These are phyloP conservation scores for Proteles cristata DNA, from an alignment of 2,113 vertebrate genomes.

Conservation along the genomic window DNA sequence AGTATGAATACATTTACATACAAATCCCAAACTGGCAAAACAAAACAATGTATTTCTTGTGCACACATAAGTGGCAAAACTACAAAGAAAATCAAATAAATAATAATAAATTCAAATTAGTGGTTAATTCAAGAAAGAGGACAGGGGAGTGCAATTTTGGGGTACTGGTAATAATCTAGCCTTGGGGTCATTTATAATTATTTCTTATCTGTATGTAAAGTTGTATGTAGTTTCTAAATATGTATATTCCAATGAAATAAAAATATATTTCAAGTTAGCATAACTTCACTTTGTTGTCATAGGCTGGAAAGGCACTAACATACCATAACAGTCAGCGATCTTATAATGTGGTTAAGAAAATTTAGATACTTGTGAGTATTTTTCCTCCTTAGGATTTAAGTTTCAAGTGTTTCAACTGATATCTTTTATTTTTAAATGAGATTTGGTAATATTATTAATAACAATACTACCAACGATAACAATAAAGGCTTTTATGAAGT, in stretches of 20 bases:
- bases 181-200: not conserved
- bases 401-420: not conserved
- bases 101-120: not conserved
- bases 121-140: not conserved
- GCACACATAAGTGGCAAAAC: not conserved
- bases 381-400: not conserved
- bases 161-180: not conserved
- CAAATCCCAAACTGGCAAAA: not conserved
- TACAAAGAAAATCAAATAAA: not conserved
- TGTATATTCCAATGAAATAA: not conserved
- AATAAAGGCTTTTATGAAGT: not conserved
- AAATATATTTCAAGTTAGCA: not conserved
- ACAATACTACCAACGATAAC: not conserved
- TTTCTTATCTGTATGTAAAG: not conserved
- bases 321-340: not conserved
- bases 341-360: not conserved
- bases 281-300: not conserved
- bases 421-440: not conserved
- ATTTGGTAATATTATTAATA: not conserved
- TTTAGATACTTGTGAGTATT: not conserved
- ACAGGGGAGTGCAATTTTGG: not conserved
- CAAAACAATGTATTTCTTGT: not conserved
- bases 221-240: not conserved
- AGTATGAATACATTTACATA: not conserved
- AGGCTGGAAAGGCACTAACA: not conserved